A percentile compares a stretch with the other conserved stretches of the same genome.
Conservation (phyloP, 2,888 invertebrate species). For the Dicyrtoma fusca region DNA sequence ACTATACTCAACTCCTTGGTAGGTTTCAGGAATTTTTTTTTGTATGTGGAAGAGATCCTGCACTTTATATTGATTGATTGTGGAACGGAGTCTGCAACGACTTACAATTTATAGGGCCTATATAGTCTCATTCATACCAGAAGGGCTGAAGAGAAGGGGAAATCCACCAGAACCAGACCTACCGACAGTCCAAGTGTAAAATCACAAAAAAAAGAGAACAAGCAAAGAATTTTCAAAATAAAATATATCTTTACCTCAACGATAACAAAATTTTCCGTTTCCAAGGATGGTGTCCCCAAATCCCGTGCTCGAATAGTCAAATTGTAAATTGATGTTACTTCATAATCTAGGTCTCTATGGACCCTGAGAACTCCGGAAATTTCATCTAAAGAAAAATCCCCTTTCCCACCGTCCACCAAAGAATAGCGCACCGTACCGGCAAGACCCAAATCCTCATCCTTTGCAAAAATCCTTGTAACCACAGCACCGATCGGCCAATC, state of each 20-base stretch:
- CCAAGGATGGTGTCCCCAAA: conserved; percentile 78
- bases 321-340: conserved; percentile 85
- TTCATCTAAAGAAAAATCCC: conserved; percentile 77
- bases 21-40: too few species aligned
- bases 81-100: conserved; percentile 12
- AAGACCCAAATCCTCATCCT: conserved; percentile 81
- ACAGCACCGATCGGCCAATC: conserved; percentile 84
- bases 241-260: conserved; percentile 68
- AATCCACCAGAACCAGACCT: neutral
- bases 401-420: conserved; percentile 69
- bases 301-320: conserved; percentile 83
- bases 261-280: conserved; percentile 74
- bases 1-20: too few species aligned
- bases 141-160: neutral
- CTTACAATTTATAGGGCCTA: conserved; percentile 4
- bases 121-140: neutral
- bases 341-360: conserved; percentile 79
- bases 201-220: conserved; percentile 30
- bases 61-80: conserved; percentile 31
- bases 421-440: conserved; percentile 81
- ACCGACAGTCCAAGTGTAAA: conserved; percentile 30
- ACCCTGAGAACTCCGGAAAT: conserved; percentile 85
- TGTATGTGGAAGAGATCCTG: too few species aligned
- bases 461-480: conserved; percentile 79
- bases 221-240: neutral